phyloP scores from a whole-genome alignment of 2,888 invertebrate genomes.

The Mimachlamys varia region DNA sequence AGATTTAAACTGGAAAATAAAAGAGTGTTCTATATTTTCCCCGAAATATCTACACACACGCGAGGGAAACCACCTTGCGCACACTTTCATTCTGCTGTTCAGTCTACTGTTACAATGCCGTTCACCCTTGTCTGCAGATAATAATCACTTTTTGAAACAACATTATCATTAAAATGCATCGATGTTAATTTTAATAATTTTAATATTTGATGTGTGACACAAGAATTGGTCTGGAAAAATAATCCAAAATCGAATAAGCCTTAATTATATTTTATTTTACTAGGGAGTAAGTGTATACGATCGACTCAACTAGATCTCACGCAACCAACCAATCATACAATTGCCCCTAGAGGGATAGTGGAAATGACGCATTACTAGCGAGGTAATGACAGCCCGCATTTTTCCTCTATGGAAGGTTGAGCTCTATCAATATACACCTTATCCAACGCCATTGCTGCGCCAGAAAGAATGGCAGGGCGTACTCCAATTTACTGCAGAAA shows the following conservation, averaged over 20 bases:
- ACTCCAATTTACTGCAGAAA: conserved; percentile 44
- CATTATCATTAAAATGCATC: not conserved
- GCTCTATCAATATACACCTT: conserved; percentile 50
- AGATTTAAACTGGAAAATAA: not conserved
- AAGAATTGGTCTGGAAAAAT: not conserved
- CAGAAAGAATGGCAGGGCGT: conserved; percentile 46
- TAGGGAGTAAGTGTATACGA: conserved; percentile 43
- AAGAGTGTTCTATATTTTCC: not conserved
- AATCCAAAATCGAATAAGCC: not conserved
- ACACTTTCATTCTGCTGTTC: conserved; percentile 34
- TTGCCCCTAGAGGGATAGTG: conserved; percentile 51
- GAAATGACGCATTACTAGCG: conserved; percentile 48
- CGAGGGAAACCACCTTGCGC: conserved; percentile 28
- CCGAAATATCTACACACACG: conserved; percentile 5
- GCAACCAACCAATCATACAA: conserved; percentile 54
- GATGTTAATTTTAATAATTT: not conserved
- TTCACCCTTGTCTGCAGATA: not conserved
- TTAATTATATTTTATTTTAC: not conserved
- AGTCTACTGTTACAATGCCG: not conserved
- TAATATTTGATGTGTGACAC: not conserved
- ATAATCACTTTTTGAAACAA: not conserved
- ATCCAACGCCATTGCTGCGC: conserved; percentile 63
- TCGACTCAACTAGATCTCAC: conserved; percentile 36
- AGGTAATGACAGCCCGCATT: conserved; percentile 63
- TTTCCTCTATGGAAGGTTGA: conserved; percentile 62